These are phyloP conservation scores for Daubentonia madagascariensis DNA, from an alignment of 2,113 vertebrate genomes.

Conservation along the genomic window DNA sequence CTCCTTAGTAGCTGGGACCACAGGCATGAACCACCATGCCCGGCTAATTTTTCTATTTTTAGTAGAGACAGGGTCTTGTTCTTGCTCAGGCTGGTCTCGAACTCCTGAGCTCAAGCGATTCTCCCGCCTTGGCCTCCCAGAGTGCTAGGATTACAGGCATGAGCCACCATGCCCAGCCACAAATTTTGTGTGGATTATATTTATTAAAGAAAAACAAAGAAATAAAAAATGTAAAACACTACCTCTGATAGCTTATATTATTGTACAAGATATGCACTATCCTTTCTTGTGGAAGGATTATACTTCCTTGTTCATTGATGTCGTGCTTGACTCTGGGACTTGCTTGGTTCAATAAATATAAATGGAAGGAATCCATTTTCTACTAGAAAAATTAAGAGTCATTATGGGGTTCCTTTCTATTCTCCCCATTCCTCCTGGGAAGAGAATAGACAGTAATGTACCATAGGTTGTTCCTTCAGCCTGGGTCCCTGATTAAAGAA, in stretches of 20 bases:
- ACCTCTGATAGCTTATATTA: background rate
- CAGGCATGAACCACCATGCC: no score
- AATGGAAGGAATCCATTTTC: background rate
- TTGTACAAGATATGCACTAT: background rate
- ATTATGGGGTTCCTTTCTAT: background rate
- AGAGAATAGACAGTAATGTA: background rate
- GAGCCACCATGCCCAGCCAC: no score
- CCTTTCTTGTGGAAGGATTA: background rate
- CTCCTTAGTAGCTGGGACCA: no score
- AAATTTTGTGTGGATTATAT: background rate
- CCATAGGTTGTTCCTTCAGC: background rate
- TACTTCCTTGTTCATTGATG: background rate
- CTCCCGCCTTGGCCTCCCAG: no score
- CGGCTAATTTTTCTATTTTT: no score
- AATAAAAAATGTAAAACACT: background rate
- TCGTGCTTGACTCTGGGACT: background rate
- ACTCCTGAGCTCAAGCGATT: no score
- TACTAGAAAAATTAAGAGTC: background rate
- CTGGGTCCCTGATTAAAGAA: background rate
- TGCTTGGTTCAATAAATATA: background rate
- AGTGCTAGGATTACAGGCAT: no score
- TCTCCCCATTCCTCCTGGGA: background rate
- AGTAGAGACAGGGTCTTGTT: no score
- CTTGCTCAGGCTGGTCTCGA: no score
- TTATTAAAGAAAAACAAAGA: background rate